Percentiles rank a stretch among this genome's conserved stretches.
phyloP scores from a whole-genome alignment of 30 jellyfish, hydroid and myxozoan species.

The Sanderia malayensis region DNA sequence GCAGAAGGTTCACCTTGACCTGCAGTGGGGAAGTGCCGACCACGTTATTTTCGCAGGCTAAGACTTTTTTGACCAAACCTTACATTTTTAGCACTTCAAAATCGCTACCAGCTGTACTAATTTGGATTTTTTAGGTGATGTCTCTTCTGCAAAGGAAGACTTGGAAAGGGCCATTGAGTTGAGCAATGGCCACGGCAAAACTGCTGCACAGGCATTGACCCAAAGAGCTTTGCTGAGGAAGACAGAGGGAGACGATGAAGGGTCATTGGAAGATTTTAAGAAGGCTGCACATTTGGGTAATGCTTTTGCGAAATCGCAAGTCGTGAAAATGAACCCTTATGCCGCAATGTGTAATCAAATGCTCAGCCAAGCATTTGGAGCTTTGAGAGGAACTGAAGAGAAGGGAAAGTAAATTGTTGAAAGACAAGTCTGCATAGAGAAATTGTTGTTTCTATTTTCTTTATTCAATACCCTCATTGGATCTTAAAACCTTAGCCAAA shows the following conservation, averaged over 20 bases:
- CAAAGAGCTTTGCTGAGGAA: slow-evolving; percentile 79
- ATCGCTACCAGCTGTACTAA: no score
- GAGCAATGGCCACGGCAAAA: slow-evolving; percentile 75
- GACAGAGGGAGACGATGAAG: slow-evolving; percentile 66
- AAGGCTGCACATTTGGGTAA: slow-evolving; percentile 78
- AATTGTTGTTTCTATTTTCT: no score
- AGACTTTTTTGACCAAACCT: no score
- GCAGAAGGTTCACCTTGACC: no score
- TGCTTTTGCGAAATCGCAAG: slow-evolving; percentile 75
- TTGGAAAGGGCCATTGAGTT: slow-evolving; percentile 69
- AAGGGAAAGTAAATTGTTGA: background rate
- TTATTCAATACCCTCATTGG: no score
- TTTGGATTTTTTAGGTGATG: slow-evolving; percentile 68
- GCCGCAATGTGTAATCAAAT: slow-evolving; percentile 95
- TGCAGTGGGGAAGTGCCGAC: no score
- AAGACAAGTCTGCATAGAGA: no score
- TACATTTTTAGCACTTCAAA: no score
- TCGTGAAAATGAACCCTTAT: slow-evolving; percentile 75
- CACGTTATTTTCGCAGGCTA: no score
- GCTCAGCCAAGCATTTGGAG: slow-evolving; percentile 72
- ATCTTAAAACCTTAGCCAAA: no score
- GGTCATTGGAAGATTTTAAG: slow-evolving; percentile 70
- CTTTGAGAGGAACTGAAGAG: slow-evolving; percentile 24
- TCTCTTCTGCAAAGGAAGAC: slow-evolving; percentile 63
- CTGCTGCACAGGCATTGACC: slow-evolving; percentile 87